A percentile compares a stretch with the other conserved stretches of the same genome.
Evolutionary conservation across 2,888 invertebrate genomes (phyloP).

Genomic region (Orthosia gothica): DNA sequence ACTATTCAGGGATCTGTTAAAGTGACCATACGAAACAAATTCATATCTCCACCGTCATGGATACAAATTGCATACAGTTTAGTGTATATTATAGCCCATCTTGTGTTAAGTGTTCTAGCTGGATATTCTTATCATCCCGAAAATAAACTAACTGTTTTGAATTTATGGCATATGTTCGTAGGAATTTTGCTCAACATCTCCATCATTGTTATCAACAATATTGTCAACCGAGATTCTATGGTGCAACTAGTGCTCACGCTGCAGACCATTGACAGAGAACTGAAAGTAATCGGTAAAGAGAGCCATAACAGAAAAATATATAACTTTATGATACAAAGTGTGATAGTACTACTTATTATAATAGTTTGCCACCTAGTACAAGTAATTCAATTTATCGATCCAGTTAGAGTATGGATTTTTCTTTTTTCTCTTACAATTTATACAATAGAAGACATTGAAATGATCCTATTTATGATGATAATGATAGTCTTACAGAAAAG

Average conservation of each 20-base stretch:
- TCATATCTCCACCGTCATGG: conserved; percentile 1
- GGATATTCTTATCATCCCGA: neutral
- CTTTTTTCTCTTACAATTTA: neutral
- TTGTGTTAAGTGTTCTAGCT: neutral
- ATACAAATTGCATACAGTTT: conserved; percentile 20
- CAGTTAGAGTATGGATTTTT: neutral
- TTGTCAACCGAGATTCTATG: conserved; percentile 10
- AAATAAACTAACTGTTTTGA: neutral
- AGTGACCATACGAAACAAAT: conserved; percentile 12
- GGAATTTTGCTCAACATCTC: neutral
- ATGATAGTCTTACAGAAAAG: too few species aligned
- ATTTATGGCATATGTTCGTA: neutral
- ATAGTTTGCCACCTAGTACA: neutral
- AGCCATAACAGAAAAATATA: conserved; percentile 12
- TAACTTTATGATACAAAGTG: neutral
- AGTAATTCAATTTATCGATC: neutral
- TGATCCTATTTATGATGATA: too few species aligned
- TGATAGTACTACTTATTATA: neutral
- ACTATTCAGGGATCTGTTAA: conserved; percentile 10
- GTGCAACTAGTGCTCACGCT: conserved; percentile 4
- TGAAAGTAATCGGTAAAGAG: conserved; percentile 22
- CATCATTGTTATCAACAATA: conserved; percentile 10
- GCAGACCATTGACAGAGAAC: conserved; percentile 6
- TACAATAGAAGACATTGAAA: neutral
- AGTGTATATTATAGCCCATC: neutral